These are phyloP conservation scores for Montipora cactus DNA, from an alignment of 64 coral and sea anemone species.

Conservation along the genomic window DNA sequence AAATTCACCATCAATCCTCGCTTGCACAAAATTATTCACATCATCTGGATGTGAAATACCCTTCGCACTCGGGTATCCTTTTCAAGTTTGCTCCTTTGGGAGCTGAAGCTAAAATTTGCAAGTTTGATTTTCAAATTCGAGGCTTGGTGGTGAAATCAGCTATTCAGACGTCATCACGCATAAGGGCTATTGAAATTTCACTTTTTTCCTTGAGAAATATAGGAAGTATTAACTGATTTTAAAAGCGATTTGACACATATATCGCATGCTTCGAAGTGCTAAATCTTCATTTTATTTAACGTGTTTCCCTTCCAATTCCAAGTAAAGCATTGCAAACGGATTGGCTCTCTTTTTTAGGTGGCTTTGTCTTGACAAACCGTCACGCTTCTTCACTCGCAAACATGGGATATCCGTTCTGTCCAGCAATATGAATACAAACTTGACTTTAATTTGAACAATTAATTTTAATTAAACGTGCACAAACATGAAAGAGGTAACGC, in stretches of 20 bases:
- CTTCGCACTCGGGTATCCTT: too few relatives aligned
- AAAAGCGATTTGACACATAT: background rate
- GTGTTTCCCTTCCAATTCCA: background rate
- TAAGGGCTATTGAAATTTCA: background rate
- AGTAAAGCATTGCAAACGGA: background rate
- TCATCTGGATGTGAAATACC: too few relatives aligned
- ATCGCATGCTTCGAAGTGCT: background rate
- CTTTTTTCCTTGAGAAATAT: background rate
- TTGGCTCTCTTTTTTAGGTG: background rate
- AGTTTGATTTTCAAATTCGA: too few relatives aligned
- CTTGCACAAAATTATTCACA: too few relatives aligned
- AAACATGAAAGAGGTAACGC: background rate
- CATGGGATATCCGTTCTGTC: background rate
- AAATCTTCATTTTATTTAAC: background rate
- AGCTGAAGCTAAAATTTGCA: too few relatives aligned
- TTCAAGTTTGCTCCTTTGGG: too few relatives aligned
- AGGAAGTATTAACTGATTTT: background rate
- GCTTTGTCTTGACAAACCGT: background rate
- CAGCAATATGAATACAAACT: background rate
- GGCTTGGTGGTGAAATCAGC: too few relatives aligned
- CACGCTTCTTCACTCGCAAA: background rate
- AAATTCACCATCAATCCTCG: too few relatives aligned
- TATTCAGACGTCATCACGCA: too few relatives aligned
- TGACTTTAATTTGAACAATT: background rate
- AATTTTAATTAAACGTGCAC: background rate